phyloP scores from a whole-genome alignment of 2,797 vertebrate species.

The Gastrophryne carolinensis region DNA sequence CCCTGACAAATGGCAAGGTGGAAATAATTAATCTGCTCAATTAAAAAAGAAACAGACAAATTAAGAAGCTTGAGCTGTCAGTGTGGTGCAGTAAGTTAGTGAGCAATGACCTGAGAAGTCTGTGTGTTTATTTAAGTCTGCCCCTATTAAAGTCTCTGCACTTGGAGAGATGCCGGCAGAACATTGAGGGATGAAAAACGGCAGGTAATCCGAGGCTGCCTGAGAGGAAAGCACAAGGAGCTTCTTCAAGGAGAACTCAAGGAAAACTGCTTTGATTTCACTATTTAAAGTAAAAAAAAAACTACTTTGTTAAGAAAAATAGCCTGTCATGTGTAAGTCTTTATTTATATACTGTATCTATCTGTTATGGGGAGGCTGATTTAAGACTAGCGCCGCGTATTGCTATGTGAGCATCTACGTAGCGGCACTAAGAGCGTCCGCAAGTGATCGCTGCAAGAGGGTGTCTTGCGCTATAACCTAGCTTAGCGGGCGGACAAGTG shows the following conservation, averaged over 20 bases:
- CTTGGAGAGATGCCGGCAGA: background rate
- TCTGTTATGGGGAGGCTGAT: too few species aligned
- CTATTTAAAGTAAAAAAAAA: background rate
- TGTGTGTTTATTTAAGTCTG: constrained; percentile 50
- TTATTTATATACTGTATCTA: too few species aligned
- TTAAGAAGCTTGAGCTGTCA: constrained; percentile 64
- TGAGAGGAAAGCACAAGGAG: background rate
- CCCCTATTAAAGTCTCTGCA: constrained; percentile 38
- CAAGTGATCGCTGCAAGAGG: too few species aligned
- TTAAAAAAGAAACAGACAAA: constrained; percentile 70
- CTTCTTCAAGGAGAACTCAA: background rate
- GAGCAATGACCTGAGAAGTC: constrained; percentile 52
- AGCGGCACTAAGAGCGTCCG: too few species aligned
- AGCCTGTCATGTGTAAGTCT: too few species aligned
- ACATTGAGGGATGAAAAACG: constrained; percentile 11
- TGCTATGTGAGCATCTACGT: too few species aligned
- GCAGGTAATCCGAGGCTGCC: background rate
- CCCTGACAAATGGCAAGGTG: constrained; percentile 73
- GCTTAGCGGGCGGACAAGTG: too few species aligned
- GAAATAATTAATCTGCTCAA: constrained; percentile 77
- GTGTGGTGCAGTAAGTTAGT: constrained; percentile 55
- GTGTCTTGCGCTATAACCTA: too few species aligned
- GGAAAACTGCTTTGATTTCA: background rate
- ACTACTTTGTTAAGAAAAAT: too few species aligned
- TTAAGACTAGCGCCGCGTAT: too few species aligned